Evolutionary conservation across 64 coral and sea anemone species (phyloP).

Genomic region (Astreopora myriophthalma): DNA sequence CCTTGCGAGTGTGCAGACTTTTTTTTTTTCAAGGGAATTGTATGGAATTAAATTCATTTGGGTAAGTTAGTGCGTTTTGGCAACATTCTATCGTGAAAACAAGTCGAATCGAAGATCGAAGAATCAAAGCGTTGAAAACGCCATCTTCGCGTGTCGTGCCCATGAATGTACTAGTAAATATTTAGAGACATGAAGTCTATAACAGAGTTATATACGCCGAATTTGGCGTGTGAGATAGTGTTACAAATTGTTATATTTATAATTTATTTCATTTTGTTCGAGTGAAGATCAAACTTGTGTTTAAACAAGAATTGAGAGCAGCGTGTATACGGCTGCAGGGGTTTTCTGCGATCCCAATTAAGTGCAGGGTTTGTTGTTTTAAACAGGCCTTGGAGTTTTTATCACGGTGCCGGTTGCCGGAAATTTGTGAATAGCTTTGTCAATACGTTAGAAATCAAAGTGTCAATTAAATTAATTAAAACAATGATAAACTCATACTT

Average conservation of each 20-base stretch:
- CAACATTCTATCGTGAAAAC: not conserved
- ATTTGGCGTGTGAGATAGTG: not conserved
- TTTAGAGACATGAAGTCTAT: not conserved
- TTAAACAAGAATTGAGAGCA: not conserved
- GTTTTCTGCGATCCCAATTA: not conserved
- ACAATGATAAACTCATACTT: not conserved
- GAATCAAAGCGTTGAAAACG: not conserved
- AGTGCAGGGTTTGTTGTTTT: conserved; percentile 10
- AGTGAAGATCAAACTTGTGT: not conserved
- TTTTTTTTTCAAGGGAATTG: not conserved
- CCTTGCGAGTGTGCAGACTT: not conserved
- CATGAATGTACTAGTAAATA: not conserved
- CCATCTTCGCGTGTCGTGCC: not conserved
- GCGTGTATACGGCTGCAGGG: not conserved
- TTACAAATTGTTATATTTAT: conserved; percentile 19
- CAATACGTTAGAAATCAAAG: not conserved
- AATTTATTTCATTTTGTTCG: conserved; percentile 14
- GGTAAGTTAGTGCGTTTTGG: not conserved
- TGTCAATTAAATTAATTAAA: not conserved
- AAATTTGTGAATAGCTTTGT: not conserved
- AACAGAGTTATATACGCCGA: not conserved
- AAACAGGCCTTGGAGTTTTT: not conserved
- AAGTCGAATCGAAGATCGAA: not conserved
- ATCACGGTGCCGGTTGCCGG: not conserved
- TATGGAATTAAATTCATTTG: not conserved